Conservation (phyloP, 2,797 vertebrate species). For the Melanotaenia boesemani region DNA sequence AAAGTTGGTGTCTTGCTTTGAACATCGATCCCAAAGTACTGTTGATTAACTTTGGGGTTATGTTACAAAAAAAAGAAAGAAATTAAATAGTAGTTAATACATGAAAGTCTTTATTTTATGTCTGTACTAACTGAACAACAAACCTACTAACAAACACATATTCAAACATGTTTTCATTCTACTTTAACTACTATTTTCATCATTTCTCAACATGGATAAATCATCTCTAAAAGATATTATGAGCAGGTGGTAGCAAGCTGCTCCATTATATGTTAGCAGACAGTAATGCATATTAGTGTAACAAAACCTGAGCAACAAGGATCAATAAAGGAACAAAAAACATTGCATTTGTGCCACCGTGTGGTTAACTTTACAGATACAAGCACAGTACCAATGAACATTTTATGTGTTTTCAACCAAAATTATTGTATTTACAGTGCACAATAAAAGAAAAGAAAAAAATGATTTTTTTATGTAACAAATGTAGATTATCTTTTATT, state of each 20-base stretch:
- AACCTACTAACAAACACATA: background rate
- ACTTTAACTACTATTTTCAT: background rate
- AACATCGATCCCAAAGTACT: background rate
- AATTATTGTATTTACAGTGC: background rate
- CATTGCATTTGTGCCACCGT: constrained; percentile 28
- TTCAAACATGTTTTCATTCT: constrained; percentile 3
- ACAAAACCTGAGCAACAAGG: constrained; percentile 13
- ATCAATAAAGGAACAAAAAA: background rate
- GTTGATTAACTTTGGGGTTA: constrained; percentile 3
- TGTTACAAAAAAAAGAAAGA: constrained; percentile 2
- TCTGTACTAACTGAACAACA: background rate
- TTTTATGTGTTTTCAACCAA: background rate
- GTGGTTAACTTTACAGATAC: constrained; percentile 32
- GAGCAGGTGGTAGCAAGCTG: constrained; percentile 17
- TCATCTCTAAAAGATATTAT: background rate
- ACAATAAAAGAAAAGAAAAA: too few species aligned
- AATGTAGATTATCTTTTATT: background rate
- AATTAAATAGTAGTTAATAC: background rate
- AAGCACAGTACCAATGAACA: background rate
- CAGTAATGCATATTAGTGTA: background rate
- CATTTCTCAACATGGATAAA: constrained; percentile 5
- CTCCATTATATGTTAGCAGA: constrained; percentile 16
- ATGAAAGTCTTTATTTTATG: constrained; percentile 7
- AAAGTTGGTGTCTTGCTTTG: constrained; percentile 5
- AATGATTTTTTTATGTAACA: too few species aligned